Conservation (phyloP, 2,113 vertebrate species). For the Perognathus longimembris region DNA sequence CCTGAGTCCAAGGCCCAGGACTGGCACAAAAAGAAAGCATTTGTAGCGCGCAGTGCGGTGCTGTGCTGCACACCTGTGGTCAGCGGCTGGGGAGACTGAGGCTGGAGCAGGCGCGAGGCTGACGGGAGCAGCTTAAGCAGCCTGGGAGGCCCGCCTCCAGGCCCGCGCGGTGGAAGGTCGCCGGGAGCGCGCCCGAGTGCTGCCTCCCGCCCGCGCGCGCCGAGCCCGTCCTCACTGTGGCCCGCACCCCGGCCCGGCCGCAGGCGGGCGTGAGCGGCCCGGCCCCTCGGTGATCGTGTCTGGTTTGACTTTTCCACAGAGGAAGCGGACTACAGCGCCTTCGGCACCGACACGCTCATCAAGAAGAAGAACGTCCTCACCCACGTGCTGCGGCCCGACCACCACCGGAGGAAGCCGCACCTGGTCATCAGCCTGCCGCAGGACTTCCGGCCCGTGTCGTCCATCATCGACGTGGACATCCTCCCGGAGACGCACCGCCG, state of each 20-base stretch:
- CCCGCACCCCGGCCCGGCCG: no score
- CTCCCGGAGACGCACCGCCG: constrained; percentile 96
- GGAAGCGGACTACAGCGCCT: constrained; percentile 96
- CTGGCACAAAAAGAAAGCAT: no score
- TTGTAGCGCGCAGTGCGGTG: neutral
- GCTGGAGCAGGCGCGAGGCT: neutral
- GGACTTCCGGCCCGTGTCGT: constrained; percentile 98
- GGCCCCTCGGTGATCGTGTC: neutral
- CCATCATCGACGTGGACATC: constrained; percentile 98
- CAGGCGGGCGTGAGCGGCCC: neutral
- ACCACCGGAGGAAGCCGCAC: constrained; percentile 93
- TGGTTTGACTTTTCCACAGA: constrained; percentile 87
- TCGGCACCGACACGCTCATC: constrained; percentile 93
- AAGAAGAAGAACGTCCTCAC: constrained; percentile 95
- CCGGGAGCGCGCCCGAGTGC: constrained; percentile 61
- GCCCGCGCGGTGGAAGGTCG: no score
- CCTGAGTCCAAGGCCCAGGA: no score
- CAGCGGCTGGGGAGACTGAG: neutral
- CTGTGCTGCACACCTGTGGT: neutral
- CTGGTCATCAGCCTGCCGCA: constrained; percentile 96
- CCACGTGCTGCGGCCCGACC: constrained; percentile 93
- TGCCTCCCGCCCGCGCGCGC: neutral
- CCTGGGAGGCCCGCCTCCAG: no score
- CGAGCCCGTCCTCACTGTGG: no score
- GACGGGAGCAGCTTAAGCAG: neutral